Conservation (phyloP, 2,797 vertebrate genomes). For the Thaleichthys pacificus region DNA sequence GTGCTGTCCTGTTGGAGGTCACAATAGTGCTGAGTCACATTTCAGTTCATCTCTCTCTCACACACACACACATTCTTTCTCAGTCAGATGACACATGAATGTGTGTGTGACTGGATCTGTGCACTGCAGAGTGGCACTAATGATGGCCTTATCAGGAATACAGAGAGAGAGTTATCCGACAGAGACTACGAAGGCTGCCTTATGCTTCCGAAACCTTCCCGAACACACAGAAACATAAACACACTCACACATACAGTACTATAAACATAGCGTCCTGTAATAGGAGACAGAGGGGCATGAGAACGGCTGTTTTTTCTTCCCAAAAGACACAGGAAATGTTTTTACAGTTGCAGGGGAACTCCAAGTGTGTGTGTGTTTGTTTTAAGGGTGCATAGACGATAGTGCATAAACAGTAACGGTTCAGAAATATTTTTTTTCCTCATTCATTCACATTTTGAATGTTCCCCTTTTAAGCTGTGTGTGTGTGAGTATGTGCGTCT, state of each 20-base stretch:
- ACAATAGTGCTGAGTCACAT: conserved; percentile 56
- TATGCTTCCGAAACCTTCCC: background rate
- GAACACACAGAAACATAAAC: too few relatives aligned
- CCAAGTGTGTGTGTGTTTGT: conserved; percentile 8
- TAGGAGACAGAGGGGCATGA: background rate
- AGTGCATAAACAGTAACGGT: too few relatives aligned
- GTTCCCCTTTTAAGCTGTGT: background rate
- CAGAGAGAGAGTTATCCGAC: background rate
- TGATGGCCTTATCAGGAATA: background rate
- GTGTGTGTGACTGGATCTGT: background rate
- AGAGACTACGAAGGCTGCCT: too few relatives aligned
- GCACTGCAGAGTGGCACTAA: background rate
- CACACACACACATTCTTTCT: too few relatives aligned
- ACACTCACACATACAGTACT: background rate
- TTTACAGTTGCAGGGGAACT: background rate
- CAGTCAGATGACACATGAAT: background rate
- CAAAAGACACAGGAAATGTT: conserved; percentile 32
- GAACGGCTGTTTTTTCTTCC: background rate
- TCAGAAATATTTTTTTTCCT: too few relatives aligned
- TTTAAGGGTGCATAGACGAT: background rate
- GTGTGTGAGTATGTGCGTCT: conserved; percentile 1
- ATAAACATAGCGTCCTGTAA: background rate
- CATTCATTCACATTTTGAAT: too few relatives aligned
- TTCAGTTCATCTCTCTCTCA: background rate
- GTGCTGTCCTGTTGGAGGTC: conserved; percentile 27